Conservation (phyloP, 2,888 invertebrate species). For the Drosophila suboccidentalis region DNA sequence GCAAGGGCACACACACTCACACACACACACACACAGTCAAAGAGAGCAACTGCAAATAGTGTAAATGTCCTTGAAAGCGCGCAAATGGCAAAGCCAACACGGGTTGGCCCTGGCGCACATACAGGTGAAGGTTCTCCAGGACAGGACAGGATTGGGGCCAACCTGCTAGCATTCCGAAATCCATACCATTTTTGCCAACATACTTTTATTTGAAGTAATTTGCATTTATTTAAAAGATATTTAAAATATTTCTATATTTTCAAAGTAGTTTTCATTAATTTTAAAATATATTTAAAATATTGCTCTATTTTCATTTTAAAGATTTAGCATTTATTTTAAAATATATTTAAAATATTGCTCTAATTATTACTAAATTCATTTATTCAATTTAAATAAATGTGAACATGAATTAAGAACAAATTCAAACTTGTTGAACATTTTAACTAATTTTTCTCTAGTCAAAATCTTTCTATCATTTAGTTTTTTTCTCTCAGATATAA, state of each 20-base stretch:
- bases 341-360: too few relatives aligned
- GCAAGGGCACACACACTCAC: slow-evolving; percentile 44
- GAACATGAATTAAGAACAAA: neutral
- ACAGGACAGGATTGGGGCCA: slow-evolving; percentile 46
- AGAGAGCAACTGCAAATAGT: slow-evolving; percentile 76
- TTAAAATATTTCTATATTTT: neutral
- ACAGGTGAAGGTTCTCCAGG: slow-evolving; percentile 66
- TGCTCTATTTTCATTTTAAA: neutral
- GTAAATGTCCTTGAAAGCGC: slow-evolving; percentile 74
- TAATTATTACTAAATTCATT: too few relatives aligned
- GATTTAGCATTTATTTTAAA: neutral
- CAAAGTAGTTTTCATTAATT: neutral
- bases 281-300: neutral
- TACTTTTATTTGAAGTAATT: neutral
- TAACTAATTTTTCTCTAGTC: too few relatives aligned
- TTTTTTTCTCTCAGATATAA: neutral
- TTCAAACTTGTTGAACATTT: neutral
- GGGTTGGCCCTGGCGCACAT: slow-evolving; percentile 44
- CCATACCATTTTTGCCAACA: slow-evolving; percentile 1
- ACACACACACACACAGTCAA: slow-evolving; percentile 23
- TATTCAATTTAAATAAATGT: too few relatives aligned
- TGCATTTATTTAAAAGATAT: neutral
- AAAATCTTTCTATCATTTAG: too few relatives aligned
- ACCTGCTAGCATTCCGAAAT: slow-evolving; percentile 6
- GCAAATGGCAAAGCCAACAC: slow-evolving; percentile 65